Evolutionary conservation across 2,888 invertebrate species (phyloP), one percentile per base, ranked within the genome.

Genomic region (Campoletis raptor): DNA sequence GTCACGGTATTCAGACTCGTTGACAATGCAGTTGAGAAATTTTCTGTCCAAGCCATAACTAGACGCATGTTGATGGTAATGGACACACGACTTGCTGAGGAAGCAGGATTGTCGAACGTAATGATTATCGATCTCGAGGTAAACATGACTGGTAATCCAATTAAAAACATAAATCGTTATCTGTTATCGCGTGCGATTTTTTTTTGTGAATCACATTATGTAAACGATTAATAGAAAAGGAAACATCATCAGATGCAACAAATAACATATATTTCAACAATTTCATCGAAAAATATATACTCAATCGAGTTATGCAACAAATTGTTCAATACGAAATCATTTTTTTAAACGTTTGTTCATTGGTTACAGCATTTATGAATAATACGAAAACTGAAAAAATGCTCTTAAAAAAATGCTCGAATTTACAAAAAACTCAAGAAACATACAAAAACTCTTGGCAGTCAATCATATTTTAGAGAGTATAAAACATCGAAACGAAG

Each of bases 121-220:
- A 93, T 94, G 92, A 78, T 94, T 40, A 80, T 94, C n/a, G 94
- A 94, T 91, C 90, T 94, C 45, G 89, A 94, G 92, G 94, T 94
- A 90, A 88, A n/a, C 12, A 79, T 24, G 42, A 21, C 18, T 67
- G 67, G 24, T 30, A 24, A 70, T 70, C 24, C 24, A 30, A 48
- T 48, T 8, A 7, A 48, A 18, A 30, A 45, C 21, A 18, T 48
- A 30, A 30, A 70, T 70, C n/a, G 48, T 48, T 48, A 18, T 7
- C 12, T 61, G 61, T 30, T 9, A 67, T 67, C 37, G n/a, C 67
- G 37, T 40, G 15, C 10, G 40, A 67, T 67, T 67, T 40, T 30
- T 57, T 15, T 57, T 12, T 30, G 15, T 61, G 6, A 15, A 15
- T 30, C 30, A 15, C 15, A 21, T 54, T 21, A 21, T 54, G 54